Percentiles rank a stretch among this genome's conserved stretches.
Evolutionary conservation across 2,797 vertebrate genomes (phyloP).

Genomic region (Spinibarbus caldwelli): DNA sequence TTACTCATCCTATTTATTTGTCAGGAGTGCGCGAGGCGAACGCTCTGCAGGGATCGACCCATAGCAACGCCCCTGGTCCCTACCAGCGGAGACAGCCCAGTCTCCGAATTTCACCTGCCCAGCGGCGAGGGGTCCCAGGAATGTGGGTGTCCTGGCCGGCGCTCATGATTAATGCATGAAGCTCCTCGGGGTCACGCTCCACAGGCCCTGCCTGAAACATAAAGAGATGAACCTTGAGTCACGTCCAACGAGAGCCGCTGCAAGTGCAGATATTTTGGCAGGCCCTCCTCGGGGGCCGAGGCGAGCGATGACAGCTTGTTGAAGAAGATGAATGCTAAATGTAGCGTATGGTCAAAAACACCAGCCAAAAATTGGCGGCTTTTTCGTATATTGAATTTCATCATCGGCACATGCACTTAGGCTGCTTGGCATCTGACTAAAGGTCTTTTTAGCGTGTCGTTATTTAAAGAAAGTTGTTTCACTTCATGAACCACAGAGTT

Average conservation of each 20-base stretch:
- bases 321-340: conserved; percentile 61
- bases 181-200: conserved; percentile 68
- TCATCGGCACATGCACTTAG: conserved; percentile 21
- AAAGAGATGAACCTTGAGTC: conserved; percentile 71
- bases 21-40: conserved; percentile 52
- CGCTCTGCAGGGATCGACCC: conserved; percentile 51
- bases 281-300: conserved; percentile 29
- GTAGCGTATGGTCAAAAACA: conserved; percentile 40
- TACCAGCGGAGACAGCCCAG: conserved; percentile 63
- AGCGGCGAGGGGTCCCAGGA: conserved; percentile 73
- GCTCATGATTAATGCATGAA: conserved; percentile 70
- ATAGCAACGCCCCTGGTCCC: conserved; percentile 59
- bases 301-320: conserved; percentile 57
- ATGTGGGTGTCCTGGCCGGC: conserved; percentile 64
- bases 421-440: conserved; percentile 23
- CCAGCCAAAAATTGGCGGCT: conserved; percentile 42
- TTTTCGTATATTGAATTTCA: conserved; percentile 32
- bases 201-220: conserved; percentile 67
- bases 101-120: conserved; percentile 68
- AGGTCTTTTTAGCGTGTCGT: not conserved
- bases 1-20: conserved; percentile 65
- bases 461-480: not conserved
- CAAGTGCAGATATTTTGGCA: conserved; percentile 69
- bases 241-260: conserved; percentile 61
- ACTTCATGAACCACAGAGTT: not conserved